These are phyloP conservation scores for Montipora foliosa DNA, from an alignment of 64 coral and sea anemone species.

Conservation along the genomic window DNA sequence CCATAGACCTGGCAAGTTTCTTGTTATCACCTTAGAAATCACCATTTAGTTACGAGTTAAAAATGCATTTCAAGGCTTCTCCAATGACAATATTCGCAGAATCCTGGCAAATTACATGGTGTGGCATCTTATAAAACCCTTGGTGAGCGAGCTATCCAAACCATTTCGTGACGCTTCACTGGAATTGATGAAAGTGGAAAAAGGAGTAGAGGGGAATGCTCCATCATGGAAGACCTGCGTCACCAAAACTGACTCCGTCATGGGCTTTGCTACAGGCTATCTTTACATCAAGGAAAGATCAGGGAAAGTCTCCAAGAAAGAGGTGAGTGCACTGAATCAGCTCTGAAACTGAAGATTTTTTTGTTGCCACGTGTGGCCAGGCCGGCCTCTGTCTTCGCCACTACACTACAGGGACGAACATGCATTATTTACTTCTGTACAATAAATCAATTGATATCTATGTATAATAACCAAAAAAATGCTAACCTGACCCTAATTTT, in stretches of 20 bases:
- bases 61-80: neutral
- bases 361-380: too few species aligned
- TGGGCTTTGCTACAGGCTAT: conserved; percentile 92
- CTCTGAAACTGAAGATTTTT: too few species aligned
- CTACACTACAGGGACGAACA: too few species aligned
- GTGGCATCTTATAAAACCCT: conserved; percentile 97
- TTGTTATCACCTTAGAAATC: neutral
- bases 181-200: conserved; percentile 78
- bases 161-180: conserved; percentile 83
- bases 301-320: conserved; percentile 78
- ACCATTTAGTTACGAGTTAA: neutral
- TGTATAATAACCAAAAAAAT: too few species aligned
- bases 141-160: conserved; percentile 83
- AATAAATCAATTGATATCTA: too few species aligned
- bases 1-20: too few species aligned
- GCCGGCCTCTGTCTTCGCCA: too few species aligned
- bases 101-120: conserved; percentile 99
- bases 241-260: conserved; percentile 87
- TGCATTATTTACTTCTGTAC: too few species aligned
- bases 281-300: conserved; percentile 83
- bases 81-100: conserved; percentile 31
- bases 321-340: conserved; percentile 54
- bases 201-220: conserved; percentile 74
- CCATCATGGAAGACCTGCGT: conserved; percentile 88
- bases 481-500: too few species aligned